phyloP scores from a whole-genome alignment of 2,797 vertebrate genomes.

The Hypotaenidia okinawae region DNA sequence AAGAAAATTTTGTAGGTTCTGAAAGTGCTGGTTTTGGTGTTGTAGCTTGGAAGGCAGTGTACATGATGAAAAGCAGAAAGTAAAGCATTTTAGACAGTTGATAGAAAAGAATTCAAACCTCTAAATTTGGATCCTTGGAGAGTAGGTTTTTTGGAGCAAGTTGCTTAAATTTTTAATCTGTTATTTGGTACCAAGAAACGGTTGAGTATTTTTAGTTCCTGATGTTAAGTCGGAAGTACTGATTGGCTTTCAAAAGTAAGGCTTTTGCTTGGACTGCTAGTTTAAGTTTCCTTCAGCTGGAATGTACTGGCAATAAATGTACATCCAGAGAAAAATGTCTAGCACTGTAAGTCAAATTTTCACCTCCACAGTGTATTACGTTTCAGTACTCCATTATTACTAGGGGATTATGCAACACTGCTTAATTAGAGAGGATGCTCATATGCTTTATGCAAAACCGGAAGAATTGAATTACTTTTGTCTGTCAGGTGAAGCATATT shows the following conservation, averaged over 20 bases:
- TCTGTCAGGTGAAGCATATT: not conserved
- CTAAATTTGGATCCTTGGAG: not conserved
- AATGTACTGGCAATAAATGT: not conserved
- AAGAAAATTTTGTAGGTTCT: not conserved
- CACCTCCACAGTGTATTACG: not conserved
- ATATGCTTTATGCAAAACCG: not conserved
- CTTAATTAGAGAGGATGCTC: not conserved
- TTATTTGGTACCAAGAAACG: not conserved
- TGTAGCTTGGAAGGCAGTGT: not conserved
- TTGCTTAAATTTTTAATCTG: not conserved
- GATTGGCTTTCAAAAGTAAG: not conserved
- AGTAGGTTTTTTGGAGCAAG: not conserved
- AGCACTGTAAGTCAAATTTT: accelerated
- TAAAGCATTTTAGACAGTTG: not conserved
- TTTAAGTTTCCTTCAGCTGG: not conserved
- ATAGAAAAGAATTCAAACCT: not conserved
- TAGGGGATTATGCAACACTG: not conserved
- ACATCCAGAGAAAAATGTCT: not conserved
- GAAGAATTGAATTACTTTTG: not conserved
- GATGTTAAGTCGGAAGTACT: not conserved
- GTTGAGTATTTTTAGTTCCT: not conserved
- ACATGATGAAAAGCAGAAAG: not conserved
- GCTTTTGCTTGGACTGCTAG: not conserved
- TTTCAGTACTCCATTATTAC: not conserved
- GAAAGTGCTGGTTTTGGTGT: not conserved